Evolutionary conservation across 1,140 invertebrate species (phyloP), one percentile per base, ranked within the genome.

Genomic region (Lordiphosa stackelbergi): DNA sequence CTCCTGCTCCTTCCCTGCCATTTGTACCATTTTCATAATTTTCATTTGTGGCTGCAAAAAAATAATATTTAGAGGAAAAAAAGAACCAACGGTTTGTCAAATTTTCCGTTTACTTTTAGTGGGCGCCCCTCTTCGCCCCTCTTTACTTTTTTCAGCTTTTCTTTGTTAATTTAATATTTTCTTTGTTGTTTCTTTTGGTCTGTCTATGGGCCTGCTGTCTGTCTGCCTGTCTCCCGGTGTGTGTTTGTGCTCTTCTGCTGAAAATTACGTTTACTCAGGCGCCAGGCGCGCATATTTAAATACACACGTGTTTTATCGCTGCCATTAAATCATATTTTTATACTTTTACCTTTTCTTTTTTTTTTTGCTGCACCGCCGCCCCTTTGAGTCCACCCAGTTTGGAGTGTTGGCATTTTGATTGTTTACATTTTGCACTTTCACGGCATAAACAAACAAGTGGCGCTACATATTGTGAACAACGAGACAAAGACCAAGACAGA

Each of bases 251-350:
- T 57, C 42, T 66, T 62, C 36, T 53, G 66, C 55, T 73, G 74
- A 53, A 86, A 86, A 86, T 86, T 86, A 85, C 85, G 85, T 86
- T 86, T 86, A 85, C 83, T 74, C 78, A 87, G 83, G 78, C 83
- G 74, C 74, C 85, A 68, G 70, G 68, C 79, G 85, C 73, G 73
- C 73, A 85, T 87, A 87, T 87, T 87, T 87, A 87, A 87, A 87
- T 87, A 84, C 74, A 87, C 85, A 87, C 85, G 85, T 87, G 85
- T 85, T 87, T 85, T 87, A 87, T 87, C 85, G 74, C 85, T 70
- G 72, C 74, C 83, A 87, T 85, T 87, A 87, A 87, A 87, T 87
- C 85, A 87, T 87, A 84, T 87, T 87, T 77, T 84, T 86, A 85
- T 78, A 85, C 79, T 86, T 53, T 81, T 85, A 85, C 78, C 73